Evolutionary conservation across 2,888 invertebrate species (phyloP).

Genomic region (Iselma pallidipennis): DNA sequence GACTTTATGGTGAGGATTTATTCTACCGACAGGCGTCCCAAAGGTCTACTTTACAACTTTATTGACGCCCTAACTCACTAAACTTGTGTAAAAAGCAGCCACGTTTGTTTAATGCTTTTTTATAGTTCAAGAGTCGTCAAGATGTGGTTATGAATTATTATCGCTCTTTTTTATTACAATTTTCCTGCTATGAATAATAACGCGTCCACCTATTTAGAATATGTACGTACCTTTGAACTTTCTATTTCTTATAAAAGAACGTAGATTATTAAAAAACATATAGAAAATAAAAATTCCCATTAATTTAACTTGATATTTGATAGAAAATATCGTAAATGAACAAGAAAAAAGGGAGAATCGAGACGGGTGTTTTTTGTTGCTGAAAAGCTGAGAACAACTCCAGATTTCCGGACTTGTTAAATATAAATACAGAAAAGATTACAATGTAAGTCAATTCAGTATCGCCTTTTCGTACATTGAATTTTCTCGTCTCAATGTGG

Average conservation of each 20-base stretch:
- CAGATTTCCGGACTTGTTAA: constrained; percentile 19
- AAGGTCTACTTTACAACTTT: constrained; percentile 53
- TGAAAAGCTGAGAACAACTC: constrained; percentile 9
- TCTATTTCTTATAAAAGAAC: neutral
- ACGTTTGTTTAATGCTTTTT: constrained; percentile 51
- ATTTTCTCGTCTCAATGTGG: neutral
- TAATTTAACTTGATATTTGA: neutral
- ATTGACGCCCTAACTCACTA: constrained; percentile 51
- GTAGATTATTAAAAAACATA: neutral
- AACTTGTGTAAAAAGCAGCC: constrained; percentile 49
- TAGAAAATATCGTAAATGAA: neutral
- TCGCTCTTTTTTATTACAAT: constrained; percentile 24
- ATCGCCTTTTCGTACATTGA: neutral
- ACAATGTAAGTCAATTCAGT: constrained; percentile 29
- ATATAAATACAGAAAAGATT: constrained; percentile 25
- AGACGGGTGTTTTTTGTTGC: neutral
- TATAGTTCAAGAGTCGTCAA: constrained; percentile 43
- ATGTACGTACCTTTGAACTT: neutral
- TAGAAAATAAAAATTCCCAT: neutral
- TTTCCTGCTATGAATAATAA: constrained; percentile 17
- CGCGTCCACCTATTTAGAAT: constrained; percentile 5
- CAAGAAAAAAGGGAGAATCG: neutral
- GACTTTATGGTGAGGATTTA: constrained; percentile 49
- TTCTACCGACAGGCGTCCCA: constrained; percentile 50
- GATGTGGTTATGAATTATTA: constrained; percentile 37